A percentile compares a stretch with the other conserved stretches of the same genome.
These are phyloP conservation scores for Drosophila emarginata DNA, from an alignment of 2,888 invertebrate genomes.

Conservation along the genomic window DNA sequence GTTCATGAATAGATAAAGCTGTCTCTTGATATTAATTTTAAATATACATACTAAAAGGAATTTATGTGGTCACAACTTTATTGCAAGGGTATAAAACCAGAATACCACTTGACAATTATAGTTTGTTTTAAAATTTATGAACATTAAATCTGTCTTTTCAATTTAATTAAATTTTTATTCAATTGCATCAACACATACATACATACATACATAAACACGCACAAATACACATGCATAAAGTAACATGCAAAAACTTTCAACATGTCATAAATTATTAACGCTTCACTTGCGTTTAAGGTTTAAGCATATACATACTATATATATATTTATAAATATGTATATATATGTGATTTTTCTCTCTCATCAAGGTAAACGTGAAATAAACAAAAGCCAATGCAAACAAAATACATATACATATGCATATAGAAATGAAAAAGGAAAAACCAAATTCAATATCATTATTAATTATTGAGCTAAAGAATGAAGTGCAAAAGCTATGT, in stretches of 20 bases:
- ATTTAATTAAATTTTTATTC: constrained; percentile 46
- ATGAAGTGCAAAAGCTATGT: neutral
- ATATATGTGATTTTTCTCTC: neutral
- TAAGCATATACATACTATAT: constrained; percentile 3
- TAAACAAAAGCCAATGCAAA: neutral
- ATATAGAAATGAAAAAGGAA: neutral
- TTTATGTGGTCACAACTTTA: neutral
- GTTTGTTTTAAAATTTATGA: constrained; percentile 43
- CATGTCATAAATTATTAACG: constrained; percentile 26
- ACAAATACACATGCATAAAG: neutral
- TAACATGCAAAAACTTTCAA: constrained; percentile 18
- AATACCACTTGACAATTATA: constrained; percentile 57
- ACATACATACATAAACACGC: constrained; percentile 9
- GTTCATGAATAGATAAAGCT: too few relatives aligned
- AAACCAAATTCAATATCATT: neutral
- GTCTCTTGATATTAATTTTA: neutral
- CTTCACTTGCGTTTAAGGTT: constrained; percentile 26
- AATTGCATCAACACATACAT: constrained; percentile 18
- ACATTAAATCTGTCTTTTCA: constrained; percentile 44
- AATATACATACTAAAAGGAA: neutral
- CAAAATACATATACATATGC: neutral
- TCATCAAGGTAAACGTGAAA: constrained; percentile 10
- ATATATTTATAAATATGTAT: too few relatives aligned
- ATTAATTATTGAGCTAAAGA: neutral
- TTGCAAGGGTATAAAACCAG: neutral